These are phyloP conservation scores for Poeciliopsis retropinna DNA, from an alignment of 2,113 vertebrate species.

Conservation along the genomic window DNA sequence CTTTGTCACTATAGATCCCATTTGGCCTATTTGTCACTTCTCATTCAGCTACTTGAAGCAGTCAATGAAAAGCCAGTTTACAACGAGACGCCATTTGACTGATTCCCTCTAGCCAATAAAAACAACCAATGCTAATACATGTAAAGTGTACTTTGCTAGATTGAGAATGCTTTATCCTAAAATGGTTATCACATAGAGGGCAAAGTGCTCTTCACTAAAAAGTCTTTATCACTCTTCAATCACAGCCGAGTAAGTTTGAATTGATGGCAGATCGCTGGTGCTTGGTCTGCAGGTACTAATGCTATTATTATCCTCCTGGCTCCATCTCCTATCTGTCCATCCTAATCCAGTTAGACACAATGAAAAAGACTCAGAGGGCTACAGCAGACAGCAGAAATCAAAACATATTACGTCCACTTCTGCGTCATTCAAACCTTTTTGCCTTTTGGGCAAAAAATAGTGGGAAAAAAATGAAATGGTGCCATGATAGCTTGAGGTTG, in stretches of 20 bases:
- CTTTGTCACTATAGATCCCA: conserved; percentile 33
- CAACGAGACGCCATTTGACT: conserved; percentile 54
- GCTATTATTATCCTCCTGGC: conserved; percentile 59
- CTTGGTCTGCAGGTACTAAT: conserved; percentile 72
- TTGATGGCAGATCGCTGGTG: conserved; percentile 63
- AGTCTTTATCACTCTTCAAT: conserved; percentile 77
- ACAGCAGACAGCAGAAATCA: conserved; percentile 26
- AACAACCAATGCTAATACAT: conserved; percentile 56
- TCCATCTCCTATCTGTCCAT: conserved; percentile 67
- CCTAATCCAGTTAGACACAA: conserved; percentile 69
- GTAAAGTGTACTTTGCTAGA: conserved; percentile 47
- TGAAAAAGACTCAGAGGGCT: conserved; percentile 53
- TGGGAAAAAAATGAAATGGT: background rate
- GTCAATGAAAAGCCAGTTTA: conserved; percentile 69
- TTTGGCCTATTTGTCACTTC: conserved; percentile 40
- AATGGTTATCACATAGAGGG: conserved; percentile 67
- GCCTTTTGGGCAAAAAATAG: background rate
- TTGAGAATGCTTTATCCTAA: conserved; percentile 31
- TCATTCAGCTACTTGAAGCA: conserved; percentile 26
- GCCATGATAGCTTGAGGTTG: background rate
- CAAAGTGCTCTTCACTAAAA: conserved; percentile 74
- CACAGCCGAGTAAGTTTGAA: conserved; percentile 61
- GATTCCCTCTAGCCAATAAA: conserved; percentile 53
- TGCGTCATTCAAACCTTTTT: background rate
- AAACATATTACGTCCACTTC: conserved; percentile 17